A percentile compares a stretch with the other conserved stretches of the same genome.
Evolutionary conservation across 2,888 invertebrate genomes (phyloP).

Genomic region (Dicycla oo): DNA sequence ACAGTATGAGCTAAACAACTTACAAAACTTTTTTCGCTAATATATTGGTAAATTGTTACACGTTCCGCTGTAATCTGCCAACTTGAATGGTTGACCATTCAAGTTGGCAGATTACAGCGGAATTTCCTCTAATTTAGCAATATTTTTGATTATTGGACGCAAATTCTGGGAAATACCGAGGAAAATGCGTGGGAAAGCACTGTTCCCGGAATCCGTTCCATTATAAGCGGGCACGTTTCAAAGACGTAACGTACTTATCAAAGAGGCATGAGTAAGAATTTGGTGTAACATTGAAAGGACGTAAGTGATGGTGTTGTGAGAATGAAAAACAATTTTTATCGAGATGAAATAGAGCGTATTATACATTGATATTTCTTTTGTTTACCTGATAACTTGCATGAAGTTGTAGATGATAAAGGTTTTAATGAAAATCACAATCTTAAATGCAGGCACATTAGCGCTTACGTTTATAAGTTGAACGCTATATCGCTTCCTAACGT

Average conservation of each 20-base stretch:
- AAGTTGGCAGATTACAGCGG: too few species aligned
- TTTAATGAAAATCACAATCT: neutral
- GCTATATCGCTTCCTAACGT: constrained; percentile 50
- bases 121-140: constrained; percentile 26
- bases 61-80: constrained; percentile 26
- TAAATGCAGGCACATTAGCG: neutral
- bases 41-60: constrained; percentile 23
- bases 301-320: constrained; percentile 15
- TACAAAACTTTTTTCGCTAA: neutral
- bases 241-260: constrained; percentile 46
- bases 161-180: constrained; percentile 38
- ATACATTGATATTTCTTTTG: constrained; percentile 4
- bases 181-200: constrained; percentile 55
- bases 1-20: neutral
- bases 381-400: constrained; percentile 17
- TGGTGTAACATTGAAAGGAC: constrained; percentile 28
- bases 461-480: constrained; percentile 21
- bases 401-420: neutral
- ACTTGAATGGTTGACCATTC: constrained; percentile 36
- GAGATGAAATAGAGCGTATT: constrained; percentile 4
- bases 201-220: constrained; percentile 52
- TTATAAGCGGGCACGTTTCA: constrained; percentile 58
- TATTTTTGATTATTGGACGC: constrained; percentile 44
- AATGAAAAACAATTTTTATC: neutral
- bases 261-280: constrained; percentile 59